Evolutionary conservation across 2,888 invertebrate genomes (phyloP), one percentile per base, ranked within the genome.

Genomic region (Galeruca laticollis): DNA sequence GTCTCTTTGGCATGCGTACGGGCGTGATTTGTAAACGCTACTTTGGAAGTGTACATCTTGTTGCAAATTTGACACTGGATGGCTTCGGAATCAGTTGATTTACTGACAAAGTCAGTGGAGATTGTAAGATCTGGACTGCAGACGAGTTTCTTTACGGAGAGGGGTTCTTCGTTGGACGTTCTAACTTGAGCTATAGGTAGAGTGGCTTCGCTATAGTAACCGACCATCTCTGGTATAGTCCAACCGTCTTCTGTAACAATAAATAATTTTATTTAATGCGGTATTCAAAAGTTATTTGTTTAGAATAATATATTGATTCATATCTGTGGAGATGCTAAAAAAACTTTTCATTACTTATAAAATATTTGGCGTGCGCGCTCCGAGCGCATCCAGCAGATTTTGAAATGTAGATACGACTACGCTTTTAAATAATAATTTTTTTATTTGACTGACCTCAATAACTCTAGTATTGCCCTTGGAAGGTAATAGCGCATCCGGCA

Each of bases 51-150:
- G 75, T 83, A 85, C 80, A 84, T 82, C 72, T 86, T 86, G 75
- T 82, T 80, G 79, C 85, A 85, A 71, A 83, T 77, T 67, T 81
- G 87, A 86, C 86, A 88, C 86, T 83, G 80, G 69, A 79, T 78
- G 51, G 76, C 71, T 63, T 75, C 78, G 26, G 70, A 64, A 21
- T 75, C 70, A 21, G 70, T 9, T 21, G 71, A 33, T 57, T 68
- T 64, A 8, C 62, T 59, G 13, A 59, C 43, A 15, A 61, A 54
- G 33, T 61, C 68, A n/a, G 83, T 81, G 62, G 84, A 86, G 2
- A 88, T 86, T 8, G 88, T 87, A 68, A 90, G 81, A 76, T 90
- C 90, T 6, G 90, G 90, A 77, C 88, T 89, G 82, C 89, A 90
- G 26, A 90, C 89, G 20, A 90, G 85, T 69, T 88, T 87, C 74